Base-by-base conservation (phyloP, 2,888 invertebrate genomes). In the Aphelenchoides bicaudatus region DNA sequence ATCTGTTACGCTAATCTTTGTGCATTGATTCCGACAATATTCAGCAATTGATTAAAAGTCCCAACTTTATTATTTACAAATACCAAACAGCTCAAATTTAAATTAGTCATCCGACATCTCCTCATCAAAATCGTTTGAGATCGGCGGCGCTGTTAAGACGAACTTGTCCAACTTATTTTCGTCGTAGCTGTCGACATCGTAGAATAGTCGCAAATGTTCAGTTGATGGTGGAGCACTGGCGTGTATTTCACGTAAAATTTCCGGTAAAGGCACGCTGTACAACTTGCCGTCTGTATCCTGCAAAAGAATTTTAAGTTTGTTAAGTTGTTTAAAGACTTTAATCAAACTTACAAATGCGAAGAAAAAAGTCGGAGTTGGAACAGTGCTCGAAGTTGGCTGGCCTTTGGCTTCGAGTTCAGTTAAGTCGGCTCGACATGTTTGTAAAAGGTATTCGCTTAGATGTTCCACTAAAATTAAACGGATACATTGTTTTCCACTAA, bases 391-490 rank as follows among this genome's bases (percentile, higher is more conserved):
- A n/a, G 10, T 25, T 43, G 16, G 21, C 16, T 43, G 43, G 10
- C 43, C 43, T 43, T 19, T 8, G 43, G 8, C 43, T n/a, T 43
- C 8, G 21, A 21, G 8, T 10, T 43, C 43, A 8, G n/a, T 19
- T n/a, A 43, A 39, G 16, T 38, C 52, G 6, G 21, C 16, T 30
- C 37, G 52, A 46, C 23, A 16, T 8, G 38, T 3, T 29, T 50
- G 38, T 10, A 34, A 29, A 10, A 62, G 47, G 25, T 49, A 62
- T 30, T 63, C 57, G 49, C 63, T 49, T 29, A 62, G 16, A 28
- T 62, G 61, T 46, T 61, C 37, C 39, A 61, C 61, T 64, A 51
- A 61, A 51, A 10, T 19, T 25, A 10, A 48, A 48, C 2, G 19
- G 23, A n/a, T 1, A 1, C 2, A 43, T 16, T 61, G 28, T 48